A percentile compares a stretch with the other conserved stretches of the same genome.
Evolutionary conservation across 2,797 vertebrate species (phyloP).

Genomic region (Odontamblyopus rebecca): DNA sequence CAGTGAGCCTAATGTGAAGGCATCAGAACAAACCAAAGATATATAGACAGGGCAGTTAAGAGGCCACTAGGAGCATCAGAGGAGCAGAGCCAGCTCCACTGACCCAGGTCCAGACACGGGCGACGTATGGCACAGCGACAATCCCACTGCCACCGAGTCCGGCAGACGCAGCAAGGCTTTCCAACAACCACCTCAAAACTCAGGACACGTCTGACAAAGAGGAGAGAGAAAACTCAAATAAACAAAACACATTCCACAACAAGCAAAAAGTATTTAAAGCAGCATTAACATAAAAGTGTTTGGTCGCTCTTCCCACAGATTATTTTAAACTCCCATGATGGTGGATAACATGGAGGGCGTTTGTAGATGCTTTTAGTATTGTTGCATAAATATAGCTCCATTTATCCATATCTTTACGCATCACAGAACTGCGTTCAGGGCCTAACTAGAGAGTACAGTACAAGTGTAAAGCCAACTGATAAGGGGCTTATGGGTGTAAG

Average conservation of each 20-base stretch:
- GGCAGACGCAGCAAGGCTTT: constrained; percentile 75
- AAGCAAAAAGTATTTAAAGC: not conserved
- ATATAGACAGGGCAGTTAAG: constrained; percentile 85
- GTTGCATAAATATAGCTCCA: not conserved
- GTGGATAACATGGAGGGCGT: not conserved
- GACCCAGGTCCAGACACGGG: constrained; percentile 88
- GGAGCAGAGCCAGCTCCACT: constrained; percentile 89
- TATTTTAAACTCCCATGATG: not conserved
- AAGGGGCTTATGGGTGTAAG: not conserved
- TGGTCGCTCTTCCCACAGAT: not conserved
- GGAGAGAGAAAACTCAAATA: not conserved
- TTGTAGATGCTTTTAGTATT: not conserved
- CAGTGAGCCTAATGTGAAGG: constrained; percentile 84
- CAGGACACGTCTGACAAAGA: constrained; percentile 78
- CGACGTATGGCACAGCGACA: constrained; percentile 86
- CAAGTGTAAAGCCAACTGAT: not conserved
- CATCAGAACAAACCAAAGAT: constrained; percentile 91
- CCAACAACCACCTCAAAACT: constrained; percentile 40
- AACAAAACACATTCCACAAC: too few species aligned
- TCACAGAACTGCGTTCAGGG: too few species aligned
- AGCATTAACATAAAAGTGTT: not conserved
- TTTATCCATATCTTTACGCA: not conserved
- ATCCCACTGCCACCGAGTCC: constrained; percentile 76
- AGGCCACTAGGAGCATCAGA: constrained; percentile 89
- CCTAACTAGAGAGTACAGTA: not conserved